Evolutionary conservation across 2,797 vertebrate species (phyloP), one percentile per base, ranked within the genome.

Genomic region (Kryptopterus vitreolus): DNA sequence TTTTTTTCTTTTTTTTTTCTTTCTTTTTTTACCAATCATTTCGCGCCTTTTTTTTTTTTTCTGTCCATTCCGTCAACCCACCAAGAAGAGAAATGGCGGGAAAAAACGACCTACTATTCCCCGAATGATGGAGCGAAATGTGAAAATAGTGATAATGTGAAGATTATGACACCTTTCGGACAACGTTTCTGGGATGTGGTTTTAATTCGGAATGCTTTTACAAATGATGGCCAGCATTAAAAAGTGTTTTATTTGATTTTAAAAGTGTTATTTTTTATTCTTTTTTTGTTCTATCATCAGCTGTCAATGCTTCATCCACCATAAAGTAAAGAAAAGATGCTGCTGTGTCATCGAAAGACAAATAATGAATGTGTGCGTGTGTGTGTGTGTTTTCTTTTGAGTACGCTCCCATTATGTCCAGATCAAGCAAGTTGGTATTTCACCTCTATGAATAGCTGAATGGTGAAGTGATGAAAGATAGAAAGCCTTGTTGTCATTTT

Each of bases 151-250:
- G 92, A 93, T 94, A 92, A 90, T 91, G 90, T 87, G 86, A 91
- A 91, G 90, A 94, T 93, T 93, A 92, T 90, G 89, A 92, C 88
- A 89, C 87, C 91, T 92, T 92, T 92, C 92, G 91, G 91, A 89
- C 89, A 86, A 89, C 91, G 83, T 91, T 91, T 83, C 89, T 90
- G 92, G 92, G 91, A 92, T 88, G 82, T 86, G 77, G 82, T 87
- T 88, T 55, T 88, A 90, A 90, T 89, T 92, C 91, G 92, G 91
- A 90, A 92, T 93, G 91, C 88, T 87, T 84, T 55, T 87, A 89
- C 90, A 83, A 89, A 86, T 83, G 87, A 90, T 91, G 88, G 92
- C 92, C 91, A 89, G 89, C 74, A 78, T 77, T 82, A 82, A 81
- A 90, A 86, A 88, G 85, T 89, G 89, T 87, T 88, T 87, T 85